Percentiles rank a stretch among this genome's conserved stretches.
phyloP scores from a whole-genome alignment of 2,113 vertebrate genomes.

The Mastomys natalensis region DNA sequence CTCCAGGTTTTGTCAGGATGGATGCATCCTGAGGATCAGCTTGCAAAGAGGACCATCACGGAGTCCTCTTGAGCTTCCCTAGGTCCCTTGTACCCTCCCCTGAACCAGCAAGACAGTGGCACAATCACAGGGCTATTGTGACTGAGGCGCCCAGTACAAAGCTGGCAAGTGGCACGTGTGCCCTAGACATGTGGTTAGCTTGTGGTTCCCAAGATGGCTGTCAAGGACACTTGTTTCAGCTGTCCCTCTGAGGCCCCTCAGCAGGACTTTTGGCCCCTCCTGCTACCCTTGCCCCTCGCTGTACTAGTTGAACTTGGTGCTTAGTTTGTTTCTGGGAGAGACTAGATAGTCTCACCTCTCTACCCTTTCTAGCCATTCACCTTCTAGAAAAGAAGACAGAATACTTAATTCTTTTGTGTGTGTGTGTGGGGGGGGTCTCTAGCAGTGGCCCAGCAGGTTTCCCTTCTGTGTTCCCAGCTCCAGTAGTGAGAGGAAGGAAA shows the following conservation, averaged over 20 bases:
- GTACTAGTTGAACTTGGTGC: not conserved
- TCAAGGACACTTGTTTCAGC: not conserved
- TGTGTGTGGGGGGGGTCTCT: too few relatives aligned
- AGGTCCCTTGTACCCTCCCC: not conserved
- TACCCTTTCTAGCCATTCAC: not conserved
- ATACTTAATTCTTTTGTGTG: too few relatives aligned
- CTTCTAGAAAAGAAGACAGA: not conserved
- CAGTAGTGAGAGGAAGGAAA: not conserved
- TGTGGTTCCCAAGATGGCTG: not conserved
- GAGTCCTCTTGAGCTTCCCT: not conserved
- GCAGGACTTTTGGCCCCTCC: not conserved
- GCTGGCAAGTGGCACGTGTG: rapidly evolving
- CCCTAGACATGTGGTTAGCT: not conserved
- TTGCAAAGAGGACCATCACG: not conserved
- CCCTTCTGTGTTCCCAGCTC: not conserved
- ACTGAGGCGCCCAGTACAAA: not conserved
- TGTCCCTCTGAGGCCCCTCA: not conserved
- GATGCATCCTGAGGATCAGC: not conserved
- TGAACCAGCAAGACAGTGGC: not conserved
- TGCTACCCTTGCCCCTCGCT: not conserved
- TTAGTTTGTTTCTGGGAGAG: not conserved
- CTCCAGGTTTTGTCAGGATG: not conserved
- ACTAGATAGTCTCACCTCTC: not conserved
- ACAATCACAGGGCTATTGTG: not conserved
- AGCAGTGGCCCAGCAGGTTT: not conserved